Evolutionary conservation across 2,113 vertebrate species (phyloP).

Genomic region (Clinocottus analis): DNA sequence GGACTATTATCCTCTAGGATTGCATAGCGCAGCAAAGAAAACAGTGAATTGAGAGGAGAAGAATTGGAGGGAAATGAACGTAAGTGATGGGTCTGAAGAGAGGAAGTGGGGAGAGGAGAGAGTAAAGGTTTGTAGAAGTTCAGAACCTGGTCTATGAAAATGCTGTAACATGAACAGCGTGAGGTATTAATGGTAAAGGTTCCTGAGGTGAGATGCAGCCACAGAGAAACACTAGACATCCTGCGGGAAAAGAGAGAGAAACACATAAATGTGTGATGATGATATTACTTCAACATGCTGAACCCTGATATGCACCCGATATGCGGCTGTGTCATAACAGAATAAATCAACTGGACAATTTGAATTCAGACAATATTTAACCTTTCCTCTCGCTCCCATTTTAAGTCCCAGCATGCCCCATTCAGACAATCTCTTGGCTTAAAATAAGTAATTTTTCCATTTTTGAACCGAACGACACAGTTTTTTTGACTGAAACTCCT

Average conservation of each 20-base stretch:
- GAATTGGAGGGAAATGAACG: conserved; percentile 25
- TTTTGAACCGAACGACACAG: no score
- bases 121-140: conserved; percentile 32
- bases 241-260: not conserved
- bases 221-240: conserved; percentile 21
- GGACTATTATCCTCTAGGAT: conserved; percentile 52
- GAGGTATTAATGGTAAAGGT: conserved; percentile 6
- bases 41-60: conserved; percentile 30
- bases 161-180: conserved; percentile 15
- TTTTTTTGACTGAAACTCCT: no score
- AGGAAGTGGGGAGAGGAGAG: conserved; percentile 7
- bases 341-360: not conserved
- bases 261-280: not conserved
- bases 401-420: no score
- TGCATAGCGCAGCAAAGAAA: conserved; percentile 32
- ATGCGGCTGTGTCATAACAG: not conserved
- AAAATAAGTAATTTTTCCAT: no score
- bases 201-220: conserved; percentile 14
- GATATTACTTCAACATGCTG: not conserved
- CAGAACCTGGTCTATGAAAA: conserved; percentile 24
- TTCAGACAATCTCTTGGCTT: no score
- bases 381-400: no score
- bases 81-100: conserved; percentile 22
- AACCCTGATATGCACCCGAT: not conserved
- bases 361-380: not conserved